Percentiles rank a stretch among this genome's conserved stretches.
phyloP scores from a whole-genome alignment of 2,113 vertebrate species.

The Noctilio leporinus region DNA sequence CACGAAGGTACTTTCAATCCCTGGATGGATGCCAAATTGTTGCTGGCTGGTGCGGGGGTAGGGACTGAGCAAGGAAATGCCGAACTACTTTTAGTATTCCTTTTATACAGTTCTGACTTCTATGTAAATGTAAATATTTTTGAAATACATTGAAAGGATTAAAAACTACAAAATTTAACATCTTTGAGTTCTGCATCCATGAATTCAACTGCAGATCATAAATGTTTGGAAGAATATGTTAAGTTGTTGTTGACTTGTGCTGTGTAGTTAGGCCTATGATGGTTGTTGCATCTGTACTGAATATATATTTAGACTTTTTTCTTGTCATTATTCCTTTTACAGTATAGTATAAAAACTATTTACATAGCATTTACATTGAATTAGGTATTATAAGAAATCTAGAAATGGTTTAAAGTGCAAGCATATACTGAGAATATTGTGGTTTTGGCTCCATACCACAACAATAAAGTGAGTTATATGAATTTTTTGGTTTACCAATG shows the following conservation, averaged over 20 bases:
- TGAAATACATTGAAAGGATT: not conserved
- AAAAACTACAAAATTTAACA: not conserved
- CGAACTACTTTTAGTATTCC: not conserved
- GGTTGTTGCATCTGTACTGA: not conserved
- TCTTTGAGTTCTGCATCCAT: not conserved
- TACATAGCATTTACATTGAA: too few relatives aligned
- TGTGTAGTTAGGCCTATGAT: not conserved
- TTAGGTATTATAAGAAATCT: not conserved
- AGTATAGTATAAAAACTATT: too few relatives aligned
- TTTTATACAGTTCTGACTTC: not conserved
- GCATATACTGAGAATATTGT: not conserved
- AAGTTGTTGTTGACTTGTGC: not conserved
- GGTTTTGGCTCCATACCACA: not conserved
- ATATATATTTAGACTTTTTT: not conserved
- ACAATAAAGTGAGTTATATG: not conserved
- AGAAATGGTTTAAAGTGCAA: not conserved
- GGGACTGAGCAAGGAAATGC: not conserved
- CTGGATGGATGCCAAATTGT: not conserved
- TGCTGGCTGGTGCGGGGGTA: not conserved
- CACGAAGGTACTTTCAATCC: not conserved
- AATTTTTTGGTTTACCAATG: not conserved
- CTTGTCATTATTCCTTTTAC: too few relatives aligned
- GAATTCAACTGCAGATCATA: not conserved
- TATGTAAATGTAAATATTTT: not conserved
- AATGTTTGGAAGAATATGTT: not conserved